phyloP scores from a whole-genome alignment of 2,797 vertebrate genomes.

The Synaphobranchus kaupii region DNA sequence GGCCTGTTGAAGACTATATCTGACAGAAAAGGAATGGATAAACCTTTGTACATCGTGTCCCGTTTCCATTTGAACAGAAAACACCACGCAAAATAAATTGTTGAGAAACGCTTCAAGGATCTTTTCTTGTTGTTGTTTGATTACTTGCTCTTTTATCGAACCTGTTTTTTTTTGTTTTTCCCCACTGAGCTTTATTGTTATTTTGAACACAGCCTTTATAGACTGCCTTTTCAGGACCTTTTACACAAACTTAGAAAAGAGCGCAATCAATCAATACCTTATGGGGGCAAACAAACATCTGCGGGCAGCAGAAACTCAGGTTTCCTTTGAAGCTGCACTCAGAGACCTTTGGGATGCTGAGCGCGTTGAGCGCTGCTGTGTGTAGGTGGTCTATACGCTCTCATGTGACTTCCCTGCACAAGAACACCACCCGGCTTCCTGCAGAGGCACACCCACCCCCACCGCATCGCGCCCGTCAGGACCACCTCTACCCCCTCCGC shows the following conservation, averaged over 20 bases:
- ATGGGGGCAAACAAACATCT: slow-evolving; percentile 2
- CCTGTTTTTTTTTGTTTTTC: neutral
- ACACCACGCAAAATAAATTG: neutral
- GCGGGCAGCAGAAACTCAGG: neutral
- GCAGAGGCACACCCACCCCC: neutral
- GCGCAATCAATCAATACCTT: slow-evolving; percentile 8
- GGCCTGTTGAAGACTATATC: neutral
- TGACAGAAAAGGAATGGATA: neutral
- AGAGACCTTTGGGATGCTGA: neutral
- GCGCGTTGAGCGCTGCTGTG: neutral
- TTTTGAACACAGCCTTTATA: neutral
- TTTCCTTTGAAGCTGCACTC: neutral
- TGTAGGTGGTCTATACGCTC: slow-evolving; percentile 22
- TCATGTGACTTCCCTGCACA: slow-evolving; percentile 22
- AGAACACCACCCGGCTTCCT: neutral
- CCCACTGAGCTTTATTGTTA: neutral
- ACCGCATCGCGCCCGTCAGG: neutral
- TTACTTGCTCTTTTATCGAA: neutral
- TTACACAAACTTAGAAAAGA: slow-evolving; percentile 15
- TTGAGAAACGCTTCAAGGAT: neutral
- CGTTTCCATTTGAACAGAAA: neutral
- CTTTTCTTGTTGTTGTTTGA: neutral
- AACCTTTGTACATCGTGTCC: neutral
- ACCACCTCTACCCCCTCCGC: neutral
- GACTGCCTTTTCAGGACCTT: neutral